A percentile compares a stretch with the other conserved stretches of the same genome.
These are phyloP conservation scores for Mirounga angustirostris DNA, from an alignment of 2,113 vertebrate species.

Conservation along the genomic window DNA sequence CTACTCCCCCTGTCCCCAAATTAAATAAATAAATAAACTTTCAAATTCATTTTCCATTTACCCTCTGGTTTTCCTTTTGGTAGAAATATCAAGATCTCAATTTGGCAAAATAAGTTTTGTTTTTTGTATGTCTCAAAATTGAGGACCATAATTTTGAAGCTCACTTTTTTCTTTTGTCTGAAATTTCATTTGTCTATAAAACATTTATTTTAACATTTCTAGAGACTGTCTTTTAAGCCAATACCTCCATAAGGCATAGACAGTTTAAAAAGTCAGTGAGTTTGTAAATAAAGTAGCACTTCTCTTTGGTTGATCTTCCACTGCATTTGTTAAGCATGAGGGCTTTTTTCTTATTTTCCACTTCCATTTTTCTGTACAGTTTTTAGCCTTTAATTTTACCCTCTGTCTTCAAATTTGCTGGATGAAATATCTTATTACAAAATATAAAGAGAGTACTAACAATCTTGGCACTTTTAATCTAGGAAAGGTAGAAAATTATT, in stretches of 20 bases:
- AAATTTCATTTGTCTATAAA: not conserved
- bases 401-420: not conserved
- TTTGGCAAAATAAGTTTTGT: not conserved
- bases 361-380: not conserved
- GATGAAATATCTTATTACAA: not conserved
- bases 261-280: not conserved
- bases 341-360: not conserved
- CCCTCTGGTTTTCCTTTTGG: not conserved
- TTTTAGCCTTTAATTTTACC: slow-evolving; percentile 35
- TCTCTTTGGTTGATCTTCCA: not conserved
- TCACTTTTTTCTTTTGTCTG: not conserved
- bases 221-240: not conserved
- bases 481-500: not conserved
- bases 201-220: not conserved
- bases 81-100: not conserved
- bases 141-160: not conserved
- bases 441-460: not conserved
- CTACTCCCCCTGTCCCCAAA: not conserved
- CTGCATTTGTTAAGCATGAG: not conserved
- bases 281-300: not conserved
- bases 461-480: not conserved
- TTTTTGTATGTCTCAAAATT: not conserved
- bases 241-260: not conserved
- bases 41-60: not conserved
- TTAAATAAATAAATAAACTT: not conserved